Evolutionary conservation across 2,888 invertebrate species (phyloP).

Genomic region (Aelia acuminata): DNA sequence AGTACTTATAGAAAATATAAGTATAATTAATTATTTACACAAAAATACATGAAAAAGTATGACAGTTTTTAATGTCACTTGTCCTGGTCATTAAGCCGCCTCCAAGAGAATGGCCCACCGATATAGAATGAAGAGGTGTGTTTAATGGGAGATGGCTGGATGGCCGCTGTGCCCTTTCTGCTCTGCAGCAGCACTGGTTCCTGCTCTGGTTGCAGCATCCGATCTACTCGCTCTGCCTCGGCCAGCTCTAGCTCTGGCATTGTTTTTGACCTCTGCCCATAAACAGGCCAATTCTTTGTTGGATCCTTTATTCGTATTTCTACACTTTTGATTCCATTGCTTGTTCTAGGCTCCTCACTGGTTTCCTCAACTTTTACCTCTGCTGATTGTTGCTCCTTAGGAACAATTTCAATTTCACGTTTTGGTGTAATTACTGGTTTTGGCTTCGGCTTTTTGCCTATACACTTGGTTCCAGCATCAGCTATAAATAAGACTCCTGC

Average conservation of each 20-base stretch:
- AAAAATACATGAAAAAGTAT: neutral
- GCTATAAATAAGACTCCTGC: slow-evolving; percentile 79
- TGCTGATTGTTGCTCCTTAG: slow-evolving; percentile 59
- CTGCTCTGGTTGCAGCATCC: slow-evolving; percentile 62
- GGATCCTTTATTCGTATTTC: slow-evolving; percentile 65
- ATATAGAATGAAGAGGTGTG: slow-evolving; percentile 64
- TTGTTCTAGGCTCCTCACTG: slow-evolving; percentile 47
- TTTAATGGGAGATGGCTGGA: slow-evolving; percentile 61
- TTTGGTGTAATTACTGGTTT: slow-evolving; percentile 52
- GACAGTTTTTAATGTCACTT: neutral
- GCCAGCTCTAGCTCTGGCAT: slow-evolving; percentile 61
- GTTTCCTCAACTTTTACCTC: slow-evolving; percentile 36
- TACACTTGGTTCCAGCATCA: slow-evolving; percentile 71
- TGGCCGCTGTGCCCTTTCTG: slow-evolving; percentile 47
- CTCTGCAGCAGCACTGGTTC: slow-evolving; percentile 59
- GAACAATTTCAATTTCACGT: slow-evolving; percentile 61
- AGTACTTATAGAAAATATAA: neutral
- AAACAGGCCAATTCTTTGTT: slow-evolving; percentile 63
- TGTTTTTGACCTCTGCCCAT: slow-evolving; percentile 43
- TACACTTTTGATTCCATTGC: slow-evolving; percentile 63
- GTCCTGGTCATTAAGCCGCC: slow-evolving; percentile 61
- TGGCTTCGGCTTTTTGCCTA: slow-evolving; percentile 56
- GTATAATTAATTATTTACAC: neutral
- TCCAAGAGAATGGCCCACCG: slow-evolving; percentile 62
- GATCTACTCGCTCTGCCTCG: slow-evolving; percentile 63